Evolutionary conservation across 2,113 vertebrate genomes (phyloP), one percentile per base, ranked within the genome.

Genomic region (Lepisosteus oculatus): DNA sequence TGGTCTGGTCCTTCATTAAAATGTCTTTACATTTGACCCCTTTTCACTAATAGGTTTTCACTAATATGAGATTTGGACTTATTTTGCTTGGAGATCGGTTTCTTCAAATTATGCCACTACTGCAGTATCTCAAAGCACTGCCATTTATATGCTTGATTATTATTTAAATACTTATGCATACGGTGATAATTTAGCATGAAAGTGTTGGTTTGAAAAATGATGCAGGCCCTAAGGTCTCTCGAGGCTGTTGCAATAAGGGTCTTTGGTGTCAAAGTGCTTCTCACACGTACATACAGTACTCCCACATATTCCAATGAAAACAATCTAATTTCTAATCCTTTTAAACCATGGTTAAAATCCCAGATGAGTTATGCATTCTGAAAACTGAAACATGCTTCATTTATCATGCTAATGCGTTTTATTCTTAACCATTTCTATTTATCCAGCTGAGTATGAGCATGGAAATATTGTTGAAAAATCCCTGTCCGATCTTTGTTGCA

Each of bases 341-440:
- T 80, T 84, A 84, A 87, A 76, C 80, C 77, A 78, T 72, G 76
- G 80, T 75, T 65, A 68, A 83, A 83, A 72, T 82, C 86, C 86
- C 85, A 42, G 73, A 84, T 82, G 88, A 80, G 77, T 83, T 73
- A 75, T 3, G 80, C 73, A 78, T 73, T 77, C 85, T 73, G 83
- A 85, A 80, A 84, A 85, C 84, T 86, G 84, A 85, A 87, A 85
- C 76, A 68, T 5, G 73, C 78, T 63, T 79, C 86, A 88, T 92
- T 89, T 80, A 90, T 92, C 90, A 91, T 72, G 74, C 81, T 91
- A 90, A 92, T 90, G 90, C 84, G 81, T 83, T 88, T 83, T 90
- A 92, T 92, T 90, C 91, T 90, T 91, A 92, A 90, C 88, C 87
- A 87, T 87, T 89, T 77, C 87, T 80, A 91, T 92, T 88, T 84